phyloP scores from a whole-genome alignment of 2,113 vertebrate genomes.

The Gadus macrocephalus region DNA sequence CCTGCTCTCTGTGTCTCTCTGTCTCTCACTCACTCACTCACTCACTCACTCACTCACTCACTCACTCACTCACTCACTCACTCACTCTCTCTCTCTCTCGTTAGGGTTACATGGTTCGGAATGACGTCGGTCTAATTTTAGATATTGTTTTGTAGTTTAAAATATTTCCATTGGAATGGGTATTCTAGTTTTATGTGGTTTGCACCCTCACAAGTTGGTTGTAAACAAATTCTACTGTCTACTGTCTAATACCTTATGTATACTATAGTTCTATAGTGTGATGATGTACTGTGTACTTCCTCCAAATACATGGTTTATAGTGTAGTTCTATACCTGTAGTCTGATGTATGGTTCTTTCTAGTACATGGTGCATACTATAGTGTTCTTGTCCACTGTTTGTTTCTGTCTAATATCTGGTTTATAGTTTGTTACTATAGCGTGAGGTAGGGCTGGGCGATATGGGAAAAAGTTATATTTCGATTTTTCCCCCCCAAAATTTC shows the following conservation, averaged over 20 bases:
- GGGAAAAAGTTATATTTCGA: too few species aligned
- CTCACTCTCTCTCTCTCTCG: conserved; percentile 14
- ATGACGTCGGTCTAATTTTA: too few species aligned
- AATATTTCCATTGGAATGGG: conserved; percentile 21
- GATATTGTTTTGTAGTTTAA: conserved; percentile 9
- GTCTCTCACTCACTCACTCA: conserved; percentile 52
- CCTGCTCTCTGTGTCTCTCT: too few species aligned
- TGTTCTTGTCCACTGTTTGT: too few species aligned
- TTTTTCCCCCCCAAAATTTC: too few species aligned
- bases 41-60: conserved; percentile 14
- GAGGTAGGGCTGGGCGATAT: too few species aligned
- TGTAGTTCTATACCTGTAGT: neutral
- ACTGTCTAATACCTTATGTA: too few species aligned
- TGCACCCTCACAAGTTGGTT: neutral
- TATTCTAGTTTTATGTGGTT: conserved; percentile 28
- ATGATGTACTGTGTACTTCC: conserved; percentile 16
- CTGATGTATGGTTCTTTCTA: neutral
- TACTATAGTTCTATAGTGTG: neutral
- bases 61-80: conserved; percentile 51
- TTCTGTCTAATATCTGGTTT: too few species aligned
- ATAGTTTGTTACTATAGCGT: too few species aligned
- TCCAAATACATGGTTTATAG: neutral
- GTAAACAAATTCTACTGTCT: neutral
- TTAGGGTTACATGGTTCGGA: conserved; percentile 9
- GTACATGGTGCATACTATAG: neutral